Evolutionary conservation across 2,113 vertebrate genomes (phyloP), one percentile per base, ranked within the genome.

Genomic region (Cnemophilus loriae): DNA sequence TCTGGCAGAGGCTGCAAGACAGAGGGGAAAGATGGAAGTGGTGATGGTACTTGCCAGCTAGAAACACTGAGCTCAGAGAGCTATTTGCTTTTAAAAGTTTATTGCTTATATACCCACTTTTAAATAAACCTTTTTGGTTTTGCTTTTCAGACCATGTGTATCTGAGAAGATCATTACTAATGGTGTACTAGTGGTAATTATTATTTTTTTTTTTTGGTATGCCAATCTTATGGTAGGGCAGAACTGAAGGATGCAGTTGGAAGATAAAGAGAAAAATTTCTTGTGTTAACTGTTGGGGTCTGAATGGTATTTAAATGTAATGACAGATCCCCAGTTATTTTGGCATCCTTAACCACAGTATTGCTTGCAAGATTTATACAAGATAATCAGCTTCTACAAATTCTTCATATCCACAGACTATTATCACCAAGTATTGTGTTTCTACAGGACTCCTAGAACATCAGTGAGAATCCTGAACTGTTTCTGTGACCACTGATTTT

Each of bases 101-200:
- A 30, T 78, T 85, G 10, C 13, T 81, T 10, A 32, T 30, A 37
- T 68, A 13, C 4, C 3, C 22, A 32, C 26, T 35, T 16, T 30
- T 39, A 85, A 80, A 79, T 56, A 74, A 93, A 30, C 10, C 1
- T 53, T 77, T 84, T 61, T 56, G 30, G 41, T 93, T 84, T 87
- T 91, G 27, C 27, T 94, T 96, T 97, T 79, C 92, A 98, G 97
- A 68, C 87, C 95, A 82, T 94, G 89, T 69, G 84, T 75, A 83
- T 88, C 86, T 47, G 97, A 98, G 78, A 93, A 86, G 75, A 96
- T 97, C 81, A 55, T 65, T 77, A 97, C 97, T 64, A 98, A 98
- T 75, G 97, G 96, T 4, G 96, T 98, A 24, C 64, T 98, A 32
- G 96, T 97, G 96, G 97, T 98, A 97, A 85, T 56, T 33, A 94